These are phyloP conservation scores for Tragelaphus imberbis DNA, from an alignment of 2,113 vertebrate genomes.

Conservation along the genomic window DNA sequence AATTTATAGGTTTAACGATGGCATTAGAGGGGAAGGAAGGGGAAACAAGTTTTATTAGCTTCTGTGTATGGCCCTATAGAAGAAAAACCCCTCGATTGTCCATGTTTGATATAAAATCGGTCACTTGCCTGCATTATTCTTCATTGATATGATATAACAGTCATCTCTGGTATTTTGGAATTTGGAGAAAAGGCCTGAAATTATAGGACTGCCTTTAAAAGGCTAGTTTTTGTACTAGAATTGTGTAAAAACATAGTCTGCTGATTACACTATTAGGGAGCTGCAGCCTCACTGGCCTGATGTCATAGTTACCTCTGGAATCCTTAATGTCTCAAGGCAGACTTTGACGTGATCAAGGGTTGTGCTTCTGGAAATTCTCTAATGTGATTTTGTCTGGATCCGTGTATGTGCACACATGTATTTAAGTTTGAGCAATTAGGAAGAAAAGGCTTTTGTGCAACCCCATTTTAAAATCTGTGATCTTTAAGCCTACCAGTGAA, in stretches of 20 bases:
- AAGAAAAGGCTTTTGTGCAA: not conserved
- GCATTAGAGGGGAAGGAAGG: not conserved
- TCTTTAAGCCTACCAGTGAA: not conserved
- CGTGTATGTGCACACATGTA: rapidly evolving
- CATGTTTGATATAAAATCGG: slow-evolving; percentile 29
- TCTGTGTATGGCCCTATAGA: not conserved
- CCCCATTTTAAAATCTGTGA: not conserved
- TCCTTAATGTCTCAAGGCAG: not conserved
- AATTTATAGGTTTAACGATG: slow-evolving; percentile 26
- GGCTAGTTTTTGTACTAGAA: slow-evolving; percentile 40
- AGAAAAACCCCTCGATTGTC: slow-evolving; percentile 11
- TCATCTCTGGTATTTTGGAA: slow-evolving; percentile 18
- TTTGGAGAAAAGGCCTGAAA: not conserved
- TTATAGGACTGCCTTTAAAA: slow-evolving; percentile 33
- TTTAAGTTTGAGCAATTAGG: slow-evolving; percentile 11
- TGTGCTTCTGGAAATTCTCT: not conserved
- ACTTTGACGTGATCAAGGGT: not conserved
- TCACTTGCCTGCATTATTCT: not conserved
- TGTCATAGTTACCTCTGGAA: slow-evolving; percentile 6
- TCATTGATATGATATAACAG: slow-evolving; percentile 16
- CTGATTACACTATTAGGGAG: slow-evolving; percentile 32
- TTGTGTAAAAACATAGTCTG: slow-evolving; percentile 8
- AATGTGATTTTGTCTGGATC: not conserved
- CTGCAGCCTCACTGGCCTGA: slow-evolving; percentile 24
- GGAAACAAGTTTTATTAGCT: not conserved